A percentile compares a stretch with the other conserved stretches of the same genome.
phyloP scores from a whole-genome alignment of 2,113 vertebrate species.

The Suncus etruscus region DNA sequence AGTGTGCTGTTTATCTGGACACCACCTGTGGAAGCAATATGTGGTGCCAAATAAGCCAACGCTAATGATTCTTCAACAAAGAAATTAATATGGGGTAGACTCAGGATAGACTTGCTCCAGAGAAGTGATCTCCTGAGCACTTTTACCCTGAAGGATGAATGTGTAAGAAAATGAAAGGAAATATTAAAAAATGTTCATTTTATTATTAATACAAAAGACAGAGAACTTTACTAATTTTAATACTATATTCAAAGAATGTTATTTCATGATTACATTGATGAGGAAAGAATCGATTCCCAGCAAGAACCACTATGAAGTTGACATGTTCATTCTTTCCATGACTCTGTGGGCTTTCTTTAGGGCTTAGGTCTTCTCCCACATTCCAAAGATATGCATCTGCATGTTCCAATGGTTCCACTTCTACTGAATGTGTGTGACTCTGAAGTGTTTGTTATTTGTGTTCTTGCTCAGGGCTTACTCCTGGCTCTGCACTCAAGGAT shows the following conservation, averaged over 20 bases:
- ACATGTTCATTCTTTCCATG: neutral
- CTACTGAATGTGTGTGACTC: too few relatives aligned
- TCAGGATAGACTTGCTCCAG: neutral
- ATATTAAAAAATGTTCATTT: constrained; percentile 45
- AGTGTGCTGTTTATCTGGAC: neutral
- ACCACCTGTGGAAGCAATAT: neutral
- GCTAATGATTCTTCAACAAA: neutral
- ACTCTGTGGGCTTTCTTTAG: neutral
- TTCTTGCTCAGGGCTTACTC: too few relatives aligned
- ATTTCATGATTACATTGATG: neutral
- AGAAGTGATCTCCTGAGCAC: neutral
- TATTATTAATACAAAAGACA: constrained; percentile 24
- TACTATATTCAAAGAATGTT: neutral
- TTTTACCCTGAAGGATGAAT: neutral
- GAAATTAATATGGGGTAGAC: neutral
- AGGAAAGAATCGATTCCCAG: neutral
- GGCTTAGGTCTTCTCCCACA: neutral
- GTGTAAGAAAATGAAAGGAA: constrained; percentile 38
- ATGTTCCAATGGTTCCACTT: neutral
- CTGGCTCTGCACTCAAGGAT: too few relatives aligned
- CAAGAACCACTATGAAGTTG: neutral
- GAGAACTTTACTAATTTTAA: neutral
- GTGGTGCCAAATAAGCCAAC: constrained; percentile 6
- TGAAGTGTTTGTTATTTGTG: too few relatives aligned
- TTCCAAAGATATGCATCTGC: neutral